These are phyloP conservation scores for Epirrita christyi DNA, from an alignment of 2,888 invertebrate genomes.

Conservation along the genomic window DNA sequence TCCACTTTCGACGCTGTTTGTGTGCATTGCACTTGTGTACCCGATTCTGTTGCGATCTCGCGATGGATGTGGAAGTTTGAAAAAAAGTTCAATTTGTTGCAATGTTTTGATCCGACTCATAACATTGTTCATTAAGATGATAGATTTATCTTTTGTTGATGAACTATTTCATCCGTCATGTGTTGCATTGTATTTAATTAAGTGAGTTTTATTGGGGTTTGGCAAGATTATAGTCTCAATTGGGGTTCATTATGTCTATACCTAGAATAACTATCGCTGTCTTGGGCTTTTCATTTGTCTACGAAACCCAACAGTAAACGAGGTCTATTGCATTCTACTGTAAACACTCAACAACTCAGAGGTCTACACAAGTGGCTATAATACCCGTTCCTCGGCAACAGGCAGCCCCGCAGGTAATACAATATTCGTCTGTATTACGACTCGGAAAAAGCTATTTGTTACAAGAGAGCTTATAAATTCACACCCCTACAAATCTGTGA, in stretches of 20 bases:
- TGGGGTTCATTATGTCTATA: conserved; percentile 3
- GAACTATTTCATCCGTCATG: neutral
- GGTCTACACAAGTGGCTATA: conserved; percentile 12
- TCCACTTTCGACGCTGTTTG: conserved; percentile 41
- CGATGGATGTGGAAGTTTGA: conserved; percentile 26
- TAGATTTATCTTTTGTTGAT: neutral
- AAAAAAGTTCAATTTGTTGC: conserved; percentile 14
- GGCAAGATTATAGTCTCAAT: neutral
- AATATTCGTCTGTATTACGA: conserved; percentile 34
- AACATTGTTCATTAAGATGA: neutral
- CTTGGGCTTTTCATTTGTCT: conserved; percentile 4
- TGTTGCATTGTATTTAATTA: neutral
- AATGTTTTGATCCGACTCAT: conserved; percentile 4
- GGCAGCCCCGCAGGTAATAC: conserved; percentile 31
- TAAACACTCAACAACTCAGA: conserved; percentile 8
- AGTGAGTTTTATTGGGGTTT: neutral
- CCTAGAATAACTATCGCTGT: neutral
- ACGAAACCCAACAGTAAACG: conserved; percentile 2
- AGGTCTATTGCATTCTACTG: conserved; percentile 1
- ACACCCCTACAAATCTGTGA: conserved; percentile 40
- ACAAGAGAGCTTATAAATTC: conserved; percentile 37
- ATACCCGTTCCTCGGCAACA: conserved; percentile 16
- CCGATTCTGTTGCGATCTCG: conserved; percentile 34
- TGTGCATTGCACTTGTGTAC: conserved; percentile 38
- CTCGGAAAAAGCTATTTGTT: conserved; percentile 35